phyloP scores from a whole-genome alignment of 2,888 invertebrate species.

The Lasioglossum marginatum region DNA sequence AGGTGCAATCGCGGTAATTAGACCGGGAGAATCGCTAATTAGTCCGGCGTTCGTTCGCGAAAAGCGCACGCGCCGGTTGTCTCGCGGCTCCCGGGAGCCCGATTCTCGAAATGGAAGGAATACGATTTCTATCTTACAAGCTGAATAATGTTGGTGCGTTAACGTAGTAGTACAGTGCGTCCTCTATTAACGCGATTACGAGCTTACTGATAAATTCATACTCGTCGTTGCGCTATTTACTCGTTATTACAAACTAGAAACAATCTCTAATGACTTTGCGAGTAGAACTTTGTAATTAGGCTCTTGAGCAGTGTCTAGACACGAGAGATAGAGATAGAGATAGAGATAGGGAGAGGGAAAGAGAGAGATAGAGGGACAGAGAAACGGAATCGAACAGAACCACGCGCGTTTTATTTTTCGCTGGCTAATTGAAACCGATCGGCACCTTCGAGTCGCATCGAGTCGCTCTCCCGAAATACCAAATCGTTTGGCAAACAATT shows the following conservation, averaged over 20 bases:
- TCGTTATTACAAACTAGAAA: slow-evolving; percentile 82
- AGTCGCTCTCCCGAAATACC: neutral
- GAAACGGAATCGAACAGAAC: slow-evolving; percentile 40
- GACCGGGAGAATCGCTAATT: neutral
- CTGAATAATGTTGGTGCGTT: slow-evolving; percentile 75
- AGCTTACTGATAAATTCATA: slow-evolving; percentile 61
- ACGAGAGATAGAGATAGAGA: slow-evolving; percentile 57
- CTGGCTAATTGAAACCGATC: slow-evolving; percentile 1
- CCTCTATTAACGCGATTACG: slow-evolving; percentile 63
- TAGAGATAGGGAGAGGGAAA: slow-evolving; percentile 3
- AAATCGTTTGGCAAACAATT: neutral
- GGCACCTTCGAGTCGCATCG: slow-evolving; percentile 18
- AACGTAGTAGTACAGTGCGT: slow-evolving; percentile 68
- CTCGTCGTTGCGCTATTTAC: slow-evolving; percentile 63
- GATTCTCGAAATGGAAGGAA: slow-evolving; percentile 76
- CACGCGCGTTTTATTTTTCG: slow-evolving; percentile 21
- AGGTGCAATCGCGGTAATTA: neutral
- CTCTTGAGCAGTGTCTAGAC: slow-evolving; percentile 82
- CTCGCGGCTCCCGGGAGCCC: slow-evolving; percentile 60
- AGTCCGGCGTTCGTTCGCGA: neutral
- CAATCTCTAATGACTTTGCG: slow-evolving; percentile 84
- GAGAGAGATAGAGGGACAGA: slow-evolving; percentile 32
- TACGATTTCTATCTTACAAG: slow-evolving; percentile 80
- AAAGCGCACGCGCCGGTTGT: neutral
- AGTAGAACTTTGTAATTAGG: slow-evolving; percentile 81